phyloP scores from a whole-genome alignment of 2,797 vertebrate genomes.

The Alca torda region DNA sequence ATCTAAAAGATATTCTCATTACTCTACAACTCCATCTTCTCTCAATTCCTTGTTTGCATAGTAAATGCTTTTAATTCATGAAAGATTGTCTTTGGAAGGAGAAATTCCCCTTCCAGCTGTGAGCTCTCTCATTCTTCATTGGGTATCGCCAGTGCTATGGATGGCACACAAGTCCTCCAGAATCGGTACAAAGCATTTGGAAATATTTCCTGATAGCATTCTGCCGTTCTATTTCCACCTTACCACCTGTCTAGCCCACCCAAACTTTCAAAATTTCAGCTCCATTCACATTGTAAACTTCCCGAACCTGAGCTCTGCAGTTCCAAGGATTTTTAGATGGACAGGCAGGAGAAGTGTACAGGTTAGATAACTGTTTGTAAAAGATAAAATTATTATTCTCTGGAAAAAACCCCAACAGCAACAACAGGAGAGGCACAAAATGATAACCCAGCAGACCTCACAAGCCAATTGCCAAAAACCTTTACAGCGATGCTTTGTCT shows the following conservation, averaged over 20 bases:
- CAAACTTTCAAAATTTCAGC: constrained; percentile 12
- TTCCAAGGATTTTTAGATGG: constrained; percentile 35
- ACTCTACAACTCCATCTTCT: background rate
- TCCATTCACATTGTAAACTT: background rate
- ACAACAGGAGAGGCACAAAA: background rate
- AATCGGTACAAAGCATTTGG: background rate
- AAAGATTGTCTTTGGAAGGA: background rate
- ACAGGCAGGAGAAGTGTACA: constrained; percentile 11
- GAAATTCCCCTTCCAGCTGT: background rate
- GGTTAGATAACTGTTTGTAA: constrained; percentile 61
- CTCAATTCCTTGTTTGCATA: background rate
- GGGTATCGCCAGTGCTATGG: background rate
- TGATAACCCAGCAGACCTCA: constrained; percentile 42
- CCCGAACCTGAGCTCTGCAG: background rate
- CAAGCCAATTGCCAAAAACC: constrained; percentile 57
- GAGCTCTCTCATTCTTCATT: background rate
- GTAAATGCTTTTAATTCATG: background rate
- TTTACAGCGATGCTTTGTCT: constrained; percentile 35
- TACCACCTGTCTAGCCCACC: background rate
- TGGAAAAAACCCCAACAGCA: background rate
- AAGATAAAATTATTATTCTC: constrained; percentile 69
- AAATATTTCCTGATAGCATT: background rate
- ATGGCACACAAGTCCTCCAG: background rate
- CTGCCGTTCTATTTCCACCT: background rate
- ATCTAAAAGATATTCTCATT: background rate